Base-by-base conservation (phyloP, 2,113 vertebrate species). In the Lophura nycthemera region DNA sequence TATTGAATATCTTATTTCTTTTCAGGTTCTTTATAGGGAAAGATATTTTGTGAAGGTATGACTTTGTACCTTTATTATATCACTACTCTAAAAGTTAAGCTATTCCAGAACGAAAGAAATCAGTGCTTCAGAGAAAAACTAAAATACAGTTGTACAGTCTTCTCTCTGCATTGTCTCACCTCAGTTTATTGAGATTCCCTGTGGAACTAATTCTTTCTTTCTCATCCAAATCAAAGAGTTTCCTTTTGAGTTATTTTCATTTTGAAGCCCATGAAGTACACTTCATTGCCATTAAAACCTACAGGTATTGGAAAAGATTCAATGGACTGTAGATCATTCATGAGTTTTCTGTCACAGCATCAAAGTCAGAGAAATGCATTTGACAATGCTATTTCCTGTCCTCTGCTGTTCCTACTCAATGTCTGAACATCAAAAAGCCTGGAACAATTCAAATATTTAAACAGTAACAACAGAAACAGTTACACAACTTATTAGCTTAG, bases 361-460 rank as follows among this genome's bases (percentile, higher is more conserved):
- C 74, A 32, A 89, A 93, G 66, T 69, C 77, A 72, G 36, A 93
- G 71, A 89, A 83, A 89, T 77, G 59, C 7, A 73, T 74, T 64
- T 89, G n/a, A 52, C 71, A 73, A 79, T 52, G 17, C 57, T 83
- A 79, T 91, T 91, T 93, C 67, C 71, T 80, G 24, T 57, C 30
- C 10, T 42, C 15, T 82, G 4, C 83, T 93, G 40, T 54, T 93
- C 30, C 34, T 73, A 4, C 38, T 73, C n/a, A 34, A 13, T 57
- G 34, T 73, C 66, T 70, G 50, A 81, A 76, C 21, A 78, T 30
- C n/a, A 82, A 86, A 90, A 79, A 32, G 1, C 40, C 63, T 78
- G 79, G 38, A 84, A 72, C 57, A 92, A 90, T 59, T 65, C 54
- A 76, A 95, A 73, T 92, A 82, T 93, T 94, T 89, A 69, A 93